Evolutionary conservation across 2,888 invertebrate genomes (phyloP), one percentile per base, ranked within the genome.

Genomic region (Cartodere bifasciata): DNA sequence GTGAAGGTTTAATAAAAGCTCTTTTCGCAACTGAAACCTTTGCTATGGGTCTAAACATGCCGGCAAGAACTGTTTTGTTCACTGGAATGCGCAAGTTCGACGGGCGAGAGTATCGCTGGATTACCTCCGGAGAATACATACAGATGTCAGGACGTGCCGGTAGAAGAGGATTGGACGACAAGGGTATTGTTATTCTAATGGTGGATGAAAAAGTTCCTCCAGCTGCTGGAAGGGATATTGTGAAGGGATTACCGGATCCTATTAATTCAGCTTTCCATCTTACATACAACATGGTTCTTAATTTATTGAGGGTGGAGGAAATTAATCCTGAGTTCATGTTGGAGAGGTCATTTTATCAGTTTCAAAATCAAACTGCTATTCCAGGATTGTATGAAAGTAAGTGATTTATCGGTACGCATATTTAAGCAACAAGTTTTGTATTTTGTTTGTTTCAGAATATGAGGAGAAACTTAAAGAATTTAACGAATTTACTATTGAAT

Each of bases 21-120:
- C 65, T 99, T 1, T 99, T 99, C 64, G 99, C 99, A 0, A 99
- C 99, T 0, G 99, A 99, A 66, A 99, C 99, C 0, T 99, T 99
- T 65, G 92, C 98, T 11, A 99, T 99, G 98, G 99, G 99, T 2
- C 65, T 99, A 5, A 99, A 99, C 65, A 99, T 99, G 98, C 99
- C 99, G 3, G 99, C 99, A 0, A 77, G 97, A 49, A 99, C 99
- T 0, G 98, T 99, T 0, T 68, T 99, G 1, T 99, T 99, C 51
- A 95, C 97, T 0, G 83, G 79, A 24, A 83, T 87, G 21, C 73
- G 90, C 34, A 99, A 99, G 62, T 99, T 87, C 62, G 99, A 99
- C 58, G 99, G 99, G 11, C 87, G 82, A 56, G 85, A 88, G 52
- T 86, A 87, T 50, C 68, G 98, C 60, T 94, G 85, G 78, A 69